Conservation (phyloP, 2,888 invertebrate species). For the Hecatera dysodea region DNA sequence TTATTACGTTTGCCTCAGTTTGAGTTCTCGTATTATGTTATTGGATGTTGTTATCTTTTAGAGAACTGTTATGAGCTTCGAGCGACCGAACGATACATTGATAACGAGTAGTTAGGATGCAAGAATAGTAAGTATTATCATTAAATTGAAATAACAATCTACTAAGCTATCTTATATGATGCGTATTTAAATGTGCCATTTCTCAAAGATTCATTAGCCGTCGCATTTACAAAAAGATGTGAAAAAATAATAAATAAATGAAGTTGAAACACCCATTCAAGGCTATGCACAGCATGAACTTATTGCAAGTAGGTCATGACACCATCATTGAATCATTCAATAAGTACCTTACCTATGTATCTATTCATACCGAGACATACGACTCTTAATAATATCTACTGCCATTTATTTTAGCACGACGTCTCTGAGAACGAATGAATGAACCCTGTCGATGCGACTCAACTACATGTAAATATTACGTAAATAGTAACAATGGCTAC, state of each 20-base stretch:
- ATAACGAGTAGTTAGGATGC: not conserved
- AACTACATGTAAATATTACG: conserved; percentile 77
- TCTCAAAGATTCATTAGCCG: conserved; percentile 12
- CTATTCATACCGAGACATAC: conserved; percentile 36
- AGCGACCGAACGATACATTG: conserved; percentile 2
- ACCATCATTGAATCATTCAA: conserved; percentile 55
- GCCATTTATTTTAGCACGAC: conserved; percentile 32
- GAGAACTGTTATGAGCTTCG: conserved; percentile 10
- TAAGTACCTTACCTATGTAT: conserved; percentile 31
- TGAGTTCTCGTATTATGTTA: conserved; percentile 9
- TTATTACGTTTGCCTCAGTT: conserved; percentile 32
- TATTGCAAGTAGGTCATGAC: conserved; percentile 55
- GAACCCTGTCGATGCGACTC: conserved; percentile 49
- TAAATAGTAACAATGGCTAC: conserved; percentile 77
- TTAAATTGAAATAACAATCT: conserved; percentile 5
- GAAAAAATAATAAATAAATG: conserved; percentile 39
- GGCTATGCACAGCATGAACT: conserved; percentile 40
- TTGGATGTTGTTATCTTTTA: conserved; percentile 30
- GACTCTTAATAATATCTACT: conserved; percentile 36
- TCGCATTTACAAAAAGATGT: conserved; percentile 20
- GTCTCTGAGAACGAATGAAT: conserved; percentile 49
- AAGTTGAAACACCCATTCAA: conserved; percentile 47
- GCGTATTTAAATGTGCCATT: conserved; percentile 17
- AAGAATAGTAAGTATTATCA: not conserved
- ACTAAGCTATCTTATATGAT: not conserved